Conservation (phyloP, 2,797 vertebrate species). For the Eospalax fontanierii region DNA sequence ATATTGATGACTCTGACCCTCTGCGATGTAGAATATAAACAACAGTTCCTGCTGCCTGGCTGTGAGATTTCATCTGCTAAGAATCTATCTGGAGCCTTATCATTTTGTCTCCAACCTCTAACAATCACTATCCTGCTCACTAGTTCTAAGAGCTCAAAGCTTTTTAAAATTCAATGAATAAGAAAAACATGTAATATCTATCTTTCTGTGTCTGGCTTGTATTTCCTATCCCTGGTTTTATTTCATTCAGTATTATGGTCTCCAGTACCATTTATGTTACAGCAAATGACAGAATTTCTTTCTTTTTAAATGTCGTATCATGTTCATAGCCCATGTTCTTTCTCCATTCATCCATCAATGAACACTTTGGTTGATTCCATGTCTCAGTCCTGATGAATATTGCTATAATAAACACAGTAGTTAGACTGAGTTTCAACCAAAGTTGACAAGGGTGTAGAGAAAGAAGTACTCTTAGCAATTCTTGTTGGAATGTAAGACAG, state of each 20-base stretch:
- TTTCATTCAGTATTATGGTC: not conserved
- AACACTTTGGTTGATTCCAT: not conserved
- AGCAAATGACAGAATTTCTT: not conserved
- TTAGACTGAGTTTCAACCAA: not conserved
- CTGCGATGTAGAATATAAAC: not conserved
- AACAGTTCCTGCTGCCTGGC: not conserved
- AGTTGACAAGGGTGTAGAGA: not conserved
- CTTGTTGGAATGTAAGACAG: not conserved
- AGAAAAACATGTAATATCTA: not conserved
- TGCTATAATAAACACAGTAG: not conserved
- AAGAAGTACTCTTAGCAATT: not conserved
- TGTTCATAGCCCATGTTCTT: not conserved
- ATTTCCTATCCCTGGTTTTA: not conserved
- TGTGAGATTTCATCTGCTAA: not conserved
- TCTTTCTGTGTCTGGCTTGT: not conserved
- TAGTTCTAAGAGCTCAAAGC: not conserved
- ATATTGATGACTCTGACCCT: not conserved
- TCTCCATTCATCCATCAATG: not conserved
- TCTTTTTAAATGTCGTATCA: not conserved
- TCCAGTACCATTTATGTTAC: not conserved
- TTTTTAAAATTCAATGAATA: not conserved
- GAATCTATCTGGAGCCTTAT: not conserved
- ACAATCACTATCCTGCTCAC: not conserved
- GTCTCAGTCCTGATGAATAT: not conserved
- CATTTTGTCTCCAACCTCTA: not conserved